These are phyloP conservation scores for Triops cancriformis DNA, from an alignment of 1,140 invertebrate species.

Conservation along the genomic window DNA sequence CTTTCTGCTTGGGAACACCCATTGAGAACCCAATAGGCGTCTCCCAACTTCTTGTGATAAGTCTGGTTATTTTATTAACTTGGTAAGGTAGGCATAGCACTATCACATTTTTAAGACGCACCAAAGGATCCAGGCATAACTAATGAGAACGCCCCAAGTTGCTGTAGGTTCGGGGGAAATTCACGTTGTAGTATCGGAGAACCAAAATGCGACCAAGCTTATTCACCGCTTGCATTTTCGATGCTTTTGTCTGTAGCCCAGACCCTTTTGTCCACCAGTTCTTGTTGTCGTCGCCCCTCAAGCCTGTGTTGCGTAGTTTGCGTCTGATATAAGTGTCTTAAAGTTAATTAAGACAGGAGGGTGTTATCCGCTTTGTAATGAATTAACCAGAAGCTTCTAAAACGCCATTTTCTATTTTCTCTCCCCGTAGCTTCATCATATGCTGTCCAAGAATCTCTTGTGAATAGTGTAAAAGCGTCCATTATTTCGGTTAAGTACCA, in stretches of 20 bases:
- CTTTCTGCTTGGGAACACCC: too few species aligned
- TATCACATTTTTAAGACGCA: too few species aligned
- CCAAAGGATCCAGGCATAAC: too few species aligned
- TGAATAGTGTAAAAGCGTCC: neutral
- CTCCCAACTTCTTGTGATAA: too few species aligned
- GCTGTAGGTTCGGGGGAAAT: neutral
- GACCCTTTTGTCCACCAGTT: neutral
- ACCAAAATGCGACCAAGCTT: neutral
- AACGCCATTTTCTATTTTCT: neutral
- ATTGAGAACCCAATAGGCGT: too few species aligned
- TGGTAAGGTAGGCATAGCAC: too few species aligned
- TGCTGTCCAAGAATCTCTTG: neutral
- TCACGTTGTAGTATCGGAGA: neutral
- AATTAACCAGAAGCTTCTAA: neutral
- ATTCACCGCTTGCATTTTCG: neutral
- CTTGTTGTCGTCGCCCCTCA: neutral
- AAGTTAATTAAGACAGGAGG: constrained; percentile 1
- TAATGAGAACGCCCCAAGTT: too few species aligned
- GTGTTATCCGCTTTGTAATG: neutral
- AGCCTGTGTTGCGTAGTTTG: neutral
- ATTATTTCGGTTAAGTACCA: neutral
- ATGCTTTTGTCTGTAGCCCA: neutral
- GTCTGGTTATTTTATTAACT: too few species aligned
- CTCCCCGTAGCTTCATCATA: neutral
- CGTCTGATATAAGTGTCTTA: neutral